Base-by-base conservation (phyloP, 2,888 invertebrate genomes). In the Heteromurus nitidus region DNA sequence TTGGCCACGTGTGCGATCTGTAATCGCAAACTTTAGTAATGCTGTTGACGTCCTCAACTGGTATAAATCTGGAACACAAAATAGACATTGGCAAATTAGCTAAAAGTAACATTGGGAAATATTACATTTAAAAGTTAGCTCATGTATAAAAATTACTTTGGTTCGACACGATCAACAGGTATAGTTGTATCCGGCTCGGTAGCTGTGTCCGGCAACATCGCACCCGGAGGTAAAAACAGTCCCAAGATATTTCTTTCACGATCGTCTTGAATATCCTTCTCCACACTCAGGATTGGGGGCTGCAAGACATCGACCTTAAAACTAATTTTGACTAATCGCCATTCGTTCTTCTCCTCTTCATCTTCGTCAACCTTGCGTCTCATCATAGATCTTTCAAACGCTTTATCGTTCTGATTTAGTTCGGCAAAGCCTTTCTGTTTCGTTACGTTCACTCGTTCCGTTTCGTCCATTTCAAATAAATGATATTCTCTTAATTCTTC, bases 381-480 rank as follows among this genome's bases (percentile, higher is more conserved):
- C 5, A 47, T 53, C 11, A 31, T 86, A 89, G 95, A 94, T 72
- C 95, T 92, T 90, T 98, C 98, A 87, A 94, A 92, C 82, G 93
- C 92, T 88, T 95, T 93, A 89, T 98, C 98, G 91, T 96, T 93
- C 89, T 95, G 93, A 88, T 96, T 96, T 94, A 96, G 94, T 88
- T 97, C 96, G 42, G 93, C 94, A 90, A 98, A 98, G 36, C 89
- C 90, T 68, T 75, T 80, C 11, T 83, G 82, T 90, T 94, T 96
- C 2, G 94, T 96, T 0, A 98, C 98, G 90, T 98, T 98, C 1
- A 97, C 96, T 88, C 98, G 92, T 90, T 99, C 98, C 18, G 95
- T 97, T 90, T 97, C 98, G 89, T 98, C 98, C 86, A 98, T 90
- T 89, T 98, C 98, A 89, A 99, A 98, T 90, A 93, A 97, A 88